These are phyloP conservation scores for Miopithecus talapoin DNA, from an alignment of 2,797 vertebrate genomes.

Conservation along the genomic window DNA sequence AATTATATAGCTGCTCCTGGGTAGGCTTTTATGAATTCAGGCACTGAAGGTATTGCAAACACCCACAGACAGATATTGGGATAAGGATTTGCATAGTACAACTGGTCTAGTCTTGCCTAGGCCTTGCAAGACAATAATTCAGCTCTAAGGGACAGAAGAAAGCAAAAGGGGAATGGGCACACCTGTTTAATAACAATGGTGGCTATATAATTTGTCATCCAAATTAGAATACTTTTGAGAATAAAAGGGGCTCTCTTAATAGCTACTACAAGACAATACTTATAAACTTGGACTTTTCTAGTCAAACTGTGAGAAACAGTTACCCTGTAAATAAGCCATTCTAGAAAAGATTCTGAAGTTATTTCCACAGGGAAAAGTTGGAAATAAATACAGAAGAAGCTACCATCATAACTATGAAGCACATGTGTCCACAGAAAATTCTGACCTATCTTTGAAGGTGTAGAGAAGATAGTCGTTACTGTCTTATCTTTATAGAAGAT, in stretches of 20 bases:
- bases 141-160: neutral
- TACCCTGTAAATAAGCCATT: neutral
- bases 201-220: neutral
- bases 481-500: neutral
- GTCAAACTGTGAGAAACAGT: neutral
- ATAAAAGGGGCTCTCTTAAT: neutral
- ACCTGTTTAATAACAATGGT: neutral
- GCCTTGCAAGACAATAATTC: neutral
- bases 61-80: neutral
- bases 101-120: neutral
- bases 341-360: neutral
- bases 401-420: neutral
- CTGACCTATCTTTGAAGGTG: neutral
- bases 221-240: neutral
- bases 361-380: neutral
- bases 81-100: neutral
- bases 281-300: neutral
- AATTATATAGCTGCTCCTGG: neutral
- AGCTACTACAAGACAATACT: neutral
- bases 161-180: neutral
- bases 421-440: neutral
- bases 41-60: neutral
- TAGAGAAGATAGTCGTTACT: neutral
- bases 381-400: neutral
- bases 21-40: neutral